phyloP scores from a whole-genome alignment of 2,888 invertebrate species.

The Cerastoderma edule region DNA sequence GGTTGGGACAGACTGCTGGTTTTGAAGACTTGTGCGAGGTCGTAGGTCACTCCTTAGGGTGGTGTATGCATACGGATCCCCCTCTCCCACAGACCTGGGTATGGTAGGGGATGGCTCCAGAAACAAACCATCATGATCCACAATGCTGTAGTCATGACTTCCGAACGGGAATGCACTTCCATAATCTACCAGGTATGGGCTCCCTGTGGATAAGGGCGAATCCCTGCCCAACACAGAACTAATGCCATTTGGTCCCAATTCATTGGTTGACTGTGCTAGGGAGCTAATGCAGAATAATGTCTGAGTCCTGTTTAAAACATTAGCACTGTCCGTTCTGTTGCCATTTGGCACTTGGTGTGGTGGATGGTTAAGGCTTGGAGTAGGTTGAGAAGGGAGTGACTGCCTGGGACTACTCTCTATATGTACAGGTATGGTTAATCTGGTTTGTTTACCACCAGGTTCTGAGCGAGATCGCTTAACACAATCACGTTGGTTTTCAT shows the following conservation, averaged over 20 bases:
- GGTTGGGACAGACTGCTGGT: not conserved
- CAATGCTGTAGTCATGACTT: conserved; percentile 25
- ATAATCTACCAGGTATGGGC: conserved; percentile 43
- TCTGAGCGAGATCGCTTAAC: no score
- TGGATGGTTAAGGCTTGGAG: not conserved
- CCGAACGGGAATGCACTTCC: conserved; percentile 35
- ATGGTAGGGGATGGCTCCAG: conserved; percentile 25
- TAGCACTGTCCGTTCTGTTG: conserved; percentile 1
- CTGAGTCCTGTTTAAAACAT: conserved; percentile 40
- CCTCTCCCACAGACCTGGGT: not conserved
- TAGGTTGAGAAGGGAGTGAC: not conserved
- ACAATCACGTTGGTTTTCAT: no score
- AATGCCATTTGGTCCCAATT: not conserved
- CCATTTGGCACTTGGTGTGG: not conserved
- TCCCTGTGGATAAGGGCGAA: conserved; percentile 2
- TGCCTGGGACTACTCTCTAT: not conserved
- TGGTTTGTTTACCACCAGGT: not conserved
- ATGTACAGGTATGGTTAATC: not conserved
- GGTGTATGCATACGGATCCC: conserved; percentile 19
- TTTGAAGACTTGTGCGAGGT: not conserved
- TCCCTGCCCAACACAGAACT: not conserved
- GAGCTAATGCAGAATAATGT: conserved; percentile 42
- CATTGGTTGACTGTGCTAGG: conserved; percentile 6
- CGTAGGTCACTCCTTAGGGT: not conserved
- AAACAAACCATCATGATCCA: conserved; percentile 39